Evolutionary conservation across 2,113 vertebrate species (phyloP), one percentile per base, ranked within the genome.

Genomic region (Dryoscopus gambensis): DNA sequence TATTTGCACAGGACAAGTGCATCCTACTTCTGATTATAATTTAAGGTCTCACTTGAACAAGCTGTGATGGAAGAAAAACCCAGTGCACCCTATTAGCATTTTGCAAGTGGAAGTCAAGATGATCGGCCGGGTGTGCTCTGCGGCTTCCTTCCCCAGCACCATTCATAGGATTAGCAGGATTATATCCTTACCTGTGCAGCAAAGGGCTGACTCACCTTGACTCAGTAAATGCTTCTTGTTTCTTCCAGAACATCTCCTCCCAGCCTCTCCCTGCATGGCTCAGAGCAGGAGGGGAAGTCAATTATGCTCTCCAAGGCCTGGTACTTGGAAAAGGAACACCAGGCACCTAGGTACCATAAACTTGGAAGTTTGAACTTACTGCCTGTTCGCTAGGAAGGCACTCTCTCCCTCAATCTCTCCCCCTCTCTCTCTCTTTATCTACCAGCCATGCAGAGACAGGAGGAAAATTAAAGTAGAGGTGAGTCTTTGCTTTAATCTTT

Each of bases 11-110:
- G 65, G 75, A 86, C 74, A 83, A 95, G 70, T 50, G 90, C 55
- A 96, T 97, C 80, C 53, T 91, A 84, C 81, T 75, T 82, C 92
- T 95, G 93, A 94, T 97, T 97, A 91, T 84, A 91, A 95, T 93
- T 93, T 87, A 84, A 71, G 52, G 60, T 93, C 87, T 97, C 65
- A 78, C 83, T 90, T 90, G 88, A 97, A 89, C 88, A 91, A 95
- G 93, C 65, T 87, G 35, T 77, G 64, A 35, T 23, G 78, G 77
- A 94, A 81, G 82, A 67, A 92, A 96, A 97, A 80, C 78, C 85
- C 83, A 79, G 24, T 28, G 81, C 89, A 92, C 33, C 69, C 42
- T 63, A 64, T 95, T 89, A 91, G 79, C 79, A 92, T 96, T 97
- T 95, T 92, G 91, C 76, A 95, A 86, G 82, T 47, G 14, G 46